Evolutionary conservation across 2,888 invertebrate genomes (phyloP).

Genomic region (Machimus atricapillus): DNA sequence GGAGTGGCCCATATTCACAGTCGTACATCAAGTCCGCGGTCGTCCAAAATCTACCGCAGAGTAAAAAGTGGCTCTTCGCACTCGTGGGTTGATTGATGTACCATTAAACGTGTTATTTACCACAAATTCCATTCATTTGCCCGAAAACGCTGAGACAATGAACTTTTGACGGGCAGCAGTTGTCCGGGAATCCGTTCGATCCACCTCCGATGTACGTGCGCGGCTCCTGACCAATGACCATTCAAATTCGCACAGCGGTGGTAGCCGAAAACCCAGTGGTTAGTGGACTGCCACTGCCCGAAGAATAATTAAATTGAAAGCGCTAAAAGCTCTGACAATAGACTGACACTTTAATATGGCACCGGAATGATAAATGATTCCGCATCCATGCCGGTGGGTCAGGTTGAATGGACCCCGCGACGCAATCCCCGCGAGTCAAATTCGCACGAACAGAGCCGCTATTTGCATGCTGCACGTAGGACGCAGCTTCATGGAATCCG

Average conservation of each 20-base stretch:
- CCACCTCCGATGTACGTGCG: background rate
- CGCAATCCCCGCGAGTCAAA: background rate
- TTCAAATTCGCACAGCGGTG: background rate
- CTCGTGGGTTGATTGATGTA: background rate
- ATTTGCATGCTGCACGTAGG: background rate
- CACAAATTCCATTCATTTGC: background rate
- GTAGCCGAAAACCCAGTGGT: background rate
- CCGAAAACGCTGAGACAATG: background rate
- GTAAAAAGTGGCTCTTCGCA: background rate
- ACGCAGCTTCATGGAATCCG: background rate
- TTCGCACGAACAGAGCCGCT: background rate
- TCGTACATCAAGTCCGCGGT: background rate
- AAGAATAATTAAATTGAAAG: background rate
- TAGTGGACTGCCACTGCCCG: background rate
- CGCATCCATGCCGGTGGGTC: background rate
- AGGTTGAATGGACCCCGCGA: background rate
- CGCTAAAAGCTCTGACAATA: background rate
- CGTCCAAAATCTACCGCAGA: background rate
- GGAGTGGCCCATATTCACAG: background rate
- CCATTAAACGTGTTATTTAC: background rate
- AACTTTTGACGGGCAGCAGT: background rate
- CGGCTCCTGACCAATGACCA: background rate
- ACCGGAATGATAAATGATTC: background rate
- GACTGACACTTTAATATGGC: background rate
- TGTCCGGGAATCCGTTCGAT: background rate